Base-by-base conservation (phyloP, 2,113 vertebrate species). In the Colistium nudipinnis region DNA sequence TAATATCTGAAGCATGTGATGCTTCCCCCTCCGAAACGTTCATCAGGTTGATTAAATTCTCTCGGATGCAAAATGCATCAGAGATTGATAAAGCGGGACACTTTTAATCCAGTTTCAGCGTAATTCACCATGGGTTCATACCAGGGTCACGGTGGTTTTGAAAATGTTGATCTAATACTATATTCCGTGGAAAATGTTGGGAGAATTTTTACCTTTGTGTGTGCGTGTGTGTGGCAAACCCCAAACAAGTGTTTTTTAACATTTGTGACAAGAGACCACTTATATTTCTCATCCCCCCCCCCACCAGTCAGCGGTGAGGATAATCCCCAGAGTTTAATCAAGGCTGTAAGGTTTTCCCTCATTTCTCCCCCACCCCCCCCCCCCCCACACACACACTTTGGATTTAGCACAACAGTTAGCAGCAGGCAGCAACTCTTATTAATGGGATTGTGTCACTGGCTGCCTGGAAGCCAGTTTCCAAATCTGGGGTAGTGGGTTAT, bases 311-410 rank as follows among this genome's bases (percentile, higher is more conserved):
- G 69, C 65, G 60, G 54, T 45, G 49, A 76, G 31, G 51, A 66
- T 90, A 84, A 89, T 89, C 85, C 78, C 12, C 20, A 0, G 65
- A 66, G 64, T 89, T 86, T 85, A 90, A 89, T 90, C 81, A 80
- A 73, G 53, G 64, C 80, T 70, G 80, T 86, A 73, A 74, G 64
- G 52, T 87, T 74, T 75, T 74, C 57, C 59, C 56, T 67, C 39
- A 43, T 64, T 82, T 62, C 52, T 44, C 22, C 69, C n/a, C n/a
- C n/a, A n/a, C n/a, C n/a, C n/a, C n/a, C n/a, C n/a, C n/a, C n/a
- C n/a, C n/a, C n/a, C n/a, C n/a, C n/a, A n/a, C n/a, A n/a, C n/a
- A n/a, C n/a, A n/a, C n/a, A 62, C 52, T 75, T 71, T 84, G 76
- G 84, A 82, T 61, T 48, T 70, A 22, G 57, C 61, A 47, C 71